Evolutionary conservation across 2,888 invertebrate species (phyloP).

Genomic region (Subacronicta megacephala): DNA sequence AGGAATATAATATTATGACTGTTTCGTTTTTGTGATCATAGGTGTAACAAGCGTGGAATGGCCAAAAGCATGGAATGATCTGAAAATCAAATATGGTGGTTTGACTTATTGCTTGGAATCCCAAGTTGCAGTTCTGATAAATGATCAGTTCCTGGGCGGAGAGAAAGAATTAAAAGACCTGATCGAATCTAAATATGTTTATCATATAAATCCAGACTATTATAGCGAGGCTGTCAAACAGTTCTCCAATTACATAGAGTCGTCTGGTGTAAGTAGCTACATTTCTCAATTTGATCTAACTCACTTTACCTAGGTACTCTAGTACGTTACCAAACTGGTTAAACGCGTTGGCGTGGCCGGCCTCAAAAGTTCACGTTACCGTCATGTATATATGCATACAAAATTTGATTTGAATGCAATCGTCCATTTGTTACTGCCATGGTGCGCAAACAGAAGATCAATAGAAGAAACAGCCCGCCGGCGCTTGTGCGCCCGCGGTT

Average conservation of each 20-base stretch:
- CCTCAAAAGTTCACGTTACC: too few relatives aligned
- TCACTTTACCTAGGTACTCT: not conserved
- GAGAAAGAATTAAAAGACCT: constrained; percentile 82
- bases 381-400: too few relatives aligned
- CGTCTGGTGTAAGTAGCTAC: constrained; percentile 78
- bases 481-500: too few relatives aligned
- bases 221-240: constrained; percentile 76
- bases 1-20: too few relatives aligned
- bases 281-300: constrained; percentile 3
- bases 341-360: too few relatives aligned
- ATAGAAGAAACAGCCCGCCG: too few relatives aligned
- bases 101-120: constrained; percentile 80
- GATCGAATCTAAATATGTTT: constrained; percentile 81
- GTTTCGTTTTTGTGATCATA: too few relatives aligned
- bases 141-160: constrained; percentile 87
- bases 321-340: too few relatives aligned
- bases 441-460: too few relatives aligned
- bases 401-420: too few relatives aligned
- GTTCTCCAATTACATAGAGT: constrained; percentile 78
- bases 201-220: constrained; percentile 82
- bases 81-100: constrained; percentile 81
- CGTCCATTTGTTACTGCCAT: too few relatives aligned
- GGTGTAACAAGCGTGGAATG: constrained; percentile 81
- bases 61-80: constrained; percentile 73
- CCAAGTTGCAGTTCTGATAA: constrained; percentile 84